phyloP scores from a whole-genome alignment of 2,113 vertebrate genomes.

The Struthio camelus region DNA sequence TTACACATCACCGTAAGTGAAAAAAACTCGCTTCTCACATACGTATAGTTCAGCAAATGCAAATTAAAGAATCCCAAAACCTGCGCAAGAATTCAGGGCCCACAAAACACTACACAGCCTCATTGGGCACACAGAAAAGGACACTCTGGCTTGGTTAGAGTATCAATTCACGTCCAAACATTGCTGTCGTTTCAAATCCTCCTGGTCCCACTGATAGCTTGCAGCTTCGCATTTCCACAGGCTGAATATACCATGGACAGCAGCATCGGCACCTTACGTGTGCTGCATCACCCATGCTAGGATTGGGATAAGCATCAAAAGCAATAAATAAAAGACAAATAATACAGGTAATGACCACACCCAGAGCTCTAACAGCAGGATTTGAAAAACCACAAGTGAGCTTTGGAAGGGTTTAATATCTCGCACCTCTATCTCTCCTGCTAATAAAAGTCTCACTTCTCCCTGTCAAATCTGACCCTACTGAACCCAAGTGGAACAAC shows the following conservation, averaged over 20 bases:
- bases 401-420: neutral
- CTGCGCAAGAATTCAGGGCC: neutral
- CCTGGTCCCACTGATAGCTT: neutral
- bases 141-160: neutral
- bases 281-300: neutral
- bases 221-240: neutral
- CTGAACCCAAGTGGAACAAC: neutral
- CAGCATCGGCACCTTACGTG: neutral
- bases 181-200: neutral
- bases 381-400: neutral
- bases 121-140: neutral
- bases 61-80: neutral
- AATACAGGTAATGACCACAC: neutral
- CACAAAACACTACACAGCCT: neutral
- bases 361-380: neutral
- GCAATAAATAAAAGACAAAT: neutral
- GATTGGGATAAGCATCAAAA: neutral
- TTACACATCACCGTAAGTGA: accelerated
- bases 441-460: neutral
- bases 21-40: neutral
- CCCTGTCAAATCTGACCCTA: accelerated
- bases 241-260: neutral
- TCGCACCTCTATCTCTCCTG: accelerated
- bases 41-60: neutral
- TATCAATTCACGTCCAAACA: neutral